Conservation (phyloP, 2,888 invertebrate genomes). For the Cylloceria caligata region DNA sequence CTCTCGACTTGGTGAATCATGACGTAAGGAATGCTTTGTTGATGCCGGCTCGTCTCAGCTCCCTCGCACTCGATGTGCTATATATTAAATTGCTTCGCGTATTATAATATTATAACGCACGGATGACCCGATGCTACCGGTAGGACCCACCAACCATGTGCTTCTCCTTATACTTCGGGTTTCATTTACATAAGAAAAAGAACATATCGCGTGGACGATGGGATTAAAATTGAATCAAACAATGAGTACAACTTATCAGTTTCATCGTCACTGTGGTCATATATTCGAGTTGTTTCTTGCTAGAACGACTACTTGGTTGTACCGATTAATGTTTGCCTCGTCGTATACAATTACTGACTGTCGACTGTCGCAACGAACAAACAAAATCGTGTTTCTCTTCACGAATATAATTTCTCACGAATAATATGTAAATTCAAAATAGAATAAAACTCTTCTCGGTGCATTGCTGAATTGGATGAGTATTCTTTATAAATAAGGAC, state of each 20-base stretch:
- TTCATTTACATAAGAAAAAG: conserved; percentile 37
- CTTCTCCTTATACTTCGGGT: neutral
- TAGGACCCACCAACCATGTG: conserved; percentile 45
- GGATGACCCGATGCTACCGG: conserved; percentile 61
- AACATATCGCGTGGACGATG: neutral
- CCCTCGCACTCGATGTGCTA: conserved; percentile 22
- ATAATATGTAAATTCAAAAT: neutral
- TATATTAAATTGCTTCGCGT: conserved; percentile 56
- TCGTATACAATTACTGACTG: too few relatives aligned
- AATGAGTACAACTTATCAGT: conserved; percentile 2
- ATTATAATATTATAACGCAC: conserved; percentile 53
- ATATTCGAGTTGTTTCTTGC: too few relatives aligned
- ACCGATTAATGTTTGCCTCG: too few relatives aligned
- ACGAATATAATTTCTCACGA: too few relatives aligned
- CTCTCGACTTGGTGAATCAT: conserved; percentile 72
- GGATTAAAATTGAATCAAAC: conserved; percentile 8
- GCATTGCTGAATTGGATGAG: neutral
- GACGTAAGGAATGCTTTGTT: conserved; percentile 82
- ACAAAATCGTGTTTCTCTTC: too few relatives aligned
- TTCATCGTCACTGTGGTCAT: neutral
- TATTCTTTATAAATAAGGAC: conserved; percentile 3
- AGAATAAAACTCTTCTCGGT: neutral
- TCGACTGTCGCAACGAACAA: too few relatives aligned
- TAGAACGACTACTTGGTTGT: too few relatives aligned
- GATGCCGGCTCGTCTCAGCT: conserved; percentile 69